These are phyloP conservation scores for Ferdinandea cuprea DNA, from an alignment of 2,888 invertebrate species.

Conservation along the genomic window DNA sequence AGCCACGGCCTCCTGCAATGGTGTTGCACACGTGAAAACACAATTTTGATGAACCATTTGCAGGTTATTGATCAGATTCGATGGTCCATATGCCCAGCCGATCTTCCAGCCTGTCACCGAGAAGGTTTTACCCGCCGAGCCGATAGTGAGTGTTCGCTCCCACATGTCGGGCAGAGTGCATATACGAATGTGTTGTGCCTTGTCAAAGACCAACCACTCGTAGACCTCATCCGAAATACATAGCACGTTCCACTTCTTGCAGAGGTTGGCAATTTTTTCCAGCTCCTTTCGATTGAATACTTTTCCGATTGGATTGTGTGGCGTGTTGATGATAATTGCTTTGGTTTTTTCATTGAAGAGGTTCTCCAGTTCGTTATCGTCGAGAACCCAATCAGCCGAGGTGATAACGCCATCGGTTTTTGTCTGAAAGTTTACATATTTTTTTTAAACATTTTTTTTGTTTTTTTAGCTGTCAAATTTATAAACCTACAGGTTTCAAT, in stretches of 20 bases:
- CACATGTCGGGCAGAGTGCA: slow-evolving; percentile 99
- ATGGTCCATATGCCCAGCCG: slow-evolving; percentile 98
- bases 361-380: slow-evolving; percentile 90
- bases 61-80: slow-evolving; percentile 90
- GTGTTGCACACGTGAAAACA: slow-evolving; percentile 95
- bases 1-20: slow-evolving; percentile 96
- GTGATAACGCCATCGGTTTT: slow-evolving; percentile 82
- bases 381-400: slow-evolving; percentile 95
- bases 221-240: slow-evolving; percentile 99
- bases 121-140: slow-evolving; percentile 99
- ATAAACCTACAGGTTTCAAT: slow-evolving; percentile 88
- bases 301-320: slow-evolving; percentile 98
- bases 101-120: slow-evolving; percentile 98
- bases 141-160: slow-evolving; percentile 97
- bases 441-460: neutral
- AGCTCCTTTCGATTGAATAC: slow-evolving; percentile 87
- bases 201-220: slow-evolving; percentile 97
- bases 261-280: slow-evolving; percentile 91
- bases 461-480: neutral
- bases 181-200: slow-evolving; percentile 93
- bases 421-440: slow-evolving; percentile 75
- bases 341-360: slow-evolving; percentile 95
- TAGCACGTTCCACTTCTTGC: slow-evolving; percentile 95
- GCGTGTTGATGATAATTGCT: slow-evolving; percentile 97
- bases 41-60: slow-evolving; percentile 97